These are phyloP conservation scores for Rutilus rutilus DNA, from an alignment of 2,113 vertebrate genomes.

Conservation along the genomic window DNA sequence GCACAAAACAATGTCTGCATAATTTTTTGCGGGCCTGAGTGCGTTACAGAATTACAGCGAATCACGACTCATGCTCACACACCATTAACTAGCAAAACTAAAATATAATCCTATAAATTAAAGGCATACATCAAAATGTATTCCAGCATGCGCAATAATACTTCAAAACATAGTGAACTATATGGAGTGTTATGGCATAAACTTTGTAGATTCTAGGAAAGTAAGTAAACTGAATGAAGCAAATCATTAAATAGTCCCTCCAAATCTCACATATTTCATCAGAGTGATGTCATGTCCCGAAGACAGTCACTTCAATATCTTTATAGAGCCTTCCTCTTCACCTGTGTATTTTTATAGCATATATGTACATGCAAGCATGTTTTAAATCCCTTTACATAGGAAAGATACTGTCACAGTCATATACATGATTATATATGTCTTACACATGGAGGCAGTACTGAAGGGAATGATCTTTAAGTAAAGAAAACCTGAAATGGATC, in stretches of 20 bases:
- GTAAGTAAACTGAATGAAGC: background rate
- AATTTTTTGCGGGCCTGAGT: conserved; percentile 26
- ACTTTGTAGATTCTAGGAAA: background rate
- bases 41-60: conserved; percentile 28
- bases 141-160: conserved; percentile 68
- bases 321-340: background rate
- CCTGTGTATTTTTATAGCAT: background rate
- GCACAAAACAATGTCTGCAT: conserved; percentile 1
- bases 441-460: background rate
- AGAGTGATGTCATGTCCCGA: background rate
- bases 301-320: background rate
- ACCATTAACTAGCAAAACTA: conserved; percentile 30
- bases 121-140: conserved; percentile 62
- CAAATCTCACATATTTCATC: background rate
- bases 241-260: background rate
- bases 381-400: background rate
- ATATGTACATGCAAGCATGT: conserved; percentile 8
- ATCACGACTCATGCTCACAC: conserved; percentile 40
- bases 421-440: conserved; percentile 1
- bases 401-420: conserved; percentile 22
- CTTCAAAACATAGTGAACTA: conserved; percentile 18
- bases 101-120: conserved; percentile 26
- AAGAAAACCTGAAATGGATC: conserved; percentile 7
- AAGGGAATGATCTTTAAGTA: background rate
- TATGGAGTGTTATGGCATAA: conserved; percentile 42